Base-by-base conservation (phyloP, 2,113 vertebrate species). In the Oreochromis spilurus region DNA sequence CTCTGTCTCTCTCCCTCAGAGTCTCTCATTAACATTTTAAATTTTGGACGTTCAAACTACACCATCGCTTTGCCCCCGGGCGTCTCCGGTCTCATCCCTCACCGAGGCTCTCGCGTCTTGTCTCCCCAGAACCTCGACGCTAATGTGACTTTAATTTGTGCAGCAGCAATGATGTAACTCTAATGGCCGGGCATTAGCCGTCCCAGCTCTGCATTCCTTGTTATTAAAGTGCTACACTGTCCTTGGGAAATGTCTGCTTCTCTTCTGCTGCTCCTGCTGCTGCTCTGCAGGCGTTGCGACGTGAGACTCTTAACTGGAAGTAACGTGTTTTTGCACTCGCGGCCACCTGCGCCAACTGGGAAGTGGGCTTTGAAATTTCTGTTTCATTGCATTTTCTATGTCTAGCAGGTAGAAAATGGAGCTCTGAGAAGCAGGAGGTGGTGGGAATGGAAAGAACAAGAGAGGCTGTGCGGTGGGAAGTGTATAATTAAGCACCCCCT, bases 101-200 rank as follows among this genome's bases (percentile, higher is more conserved):
- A 26, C 62, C 78, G 57, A 14, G 72, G 34, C 81, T 84, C 87
- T 50, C 85, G 48, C 53, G 70, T 78, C 86, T 65, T 29, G n/a
- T 90, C 89, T 89, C 83, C 53, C 11, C 8, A 48, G 82, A 90
- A 34, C 91, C 91, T 85, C 11, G 5, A n/a, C 48, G 54, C 83
- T 94, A 93, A 95, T 91, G 91, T 84, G 84, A 88, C 92, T 95
- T 92, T 95, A 94, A 95, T 95, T 93, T 40, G 84, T 77, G 90
- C 87, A 31, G 89, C 86, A 52, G 87, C 45, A 75, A 55, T 92
- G 91, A 94, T 95, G 91, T 94, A 93, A 92, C 91, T 86, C 90
- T 93, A 94, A 93, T 92, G 92, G 92, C 87, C 6, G 40, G 16
- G 82, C 86, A 90, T 92, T 91, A 93, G 90, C 89, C 21, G 9